phyloP scores from a whole-genome alignment of 2,888 invertebrate genomes.

The Melieria crassipennis region DNA sequence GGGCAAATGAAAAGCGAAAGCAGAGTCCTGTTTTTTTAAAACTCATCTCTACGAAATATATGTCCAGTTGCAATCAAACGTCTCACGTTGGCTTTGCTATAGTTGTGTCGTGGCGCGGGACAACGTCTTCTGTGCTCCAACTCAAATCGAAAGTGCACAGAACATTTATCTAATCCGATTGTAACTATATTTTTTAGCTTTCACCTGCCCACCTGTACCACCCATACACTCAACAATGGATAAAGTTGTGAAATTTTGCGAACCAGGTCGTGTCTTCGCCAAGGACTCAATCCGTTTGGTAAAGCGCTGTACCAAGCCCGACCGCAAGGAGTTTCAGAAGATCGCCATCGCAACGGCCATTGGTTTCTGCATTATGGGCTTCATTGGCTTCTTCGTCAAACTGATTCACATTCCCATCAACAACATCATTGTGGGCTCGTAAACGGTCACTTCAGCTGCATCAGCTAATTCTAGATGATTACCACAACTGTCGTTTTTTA shows the following conservation, averaged over 20 bases:
- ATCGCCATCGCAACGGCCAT: slow-evolving; percentile 99
- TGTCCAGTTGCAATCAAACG: too few species aligned
- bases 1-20: slow-evolving; percentile 20
- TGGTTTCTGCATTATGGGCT: slow-evolving; percentile 99
- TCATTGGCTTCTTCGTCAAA: slow-evolving; percentile 99
- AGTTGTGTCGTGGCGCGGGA: too few species aligned
- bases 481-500: slow-evolving; percentile 16
- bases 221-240: slow-evolving; percentile 76
- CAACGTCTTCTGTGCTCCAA: too few species aligned
- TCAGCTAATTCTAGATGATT: slow-evolving; percentile 20
- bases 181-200: slow-evolving; percentile 6
- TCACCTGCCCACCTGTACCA: slow-evolving; percentile 8
- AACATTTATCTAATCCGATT: too few species aligned
- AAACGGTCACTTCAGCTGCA: slow-evolving; percentile 50
- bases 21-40: too few species aligned
- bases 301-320: slow-evolving; percentile 99
- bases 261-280: slow-evolving; percentile 95
- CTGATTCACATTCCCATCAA: slow-evolving; percentile 99
- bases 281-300: slow-evolving; percentile 98
- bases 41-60: too few species aligned
- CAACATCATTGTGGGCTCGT: slow-evolving; percentile 91
- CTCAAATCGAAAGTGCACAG: too few species aligned
- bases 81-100: too few species aligned
- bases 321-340: slow-evolving; percentile 99
- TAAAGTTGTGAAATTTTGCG: slow-evolving; percentile 93